Evolutionary conservation across 2,888 invertebrate species (phyloP), one percentile per base, ranked within the genome.

Genomic region (Ellobium chinense): DNA sequence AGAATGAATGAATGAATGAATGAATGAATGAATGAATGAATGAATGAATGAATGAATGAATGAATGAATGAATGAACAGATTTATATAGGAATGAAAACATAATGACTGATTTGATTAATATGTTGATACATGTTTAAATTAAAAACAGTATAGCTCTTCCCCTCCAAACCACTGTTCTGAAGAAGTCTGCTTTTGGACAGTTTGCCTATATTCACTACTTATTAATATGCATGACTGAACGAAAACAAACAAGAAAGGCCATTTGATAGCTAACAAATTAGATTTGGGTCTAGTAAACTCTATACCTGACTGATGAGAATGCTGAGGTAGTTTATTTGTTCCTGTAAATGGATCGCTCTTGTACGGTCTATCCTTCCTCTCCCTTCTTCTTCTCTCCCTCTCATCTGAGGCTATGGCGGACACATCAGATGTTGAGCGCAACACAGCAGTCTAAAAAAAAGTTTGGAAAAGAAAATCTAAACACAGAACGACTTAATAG

Each of bases 281-380:
- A n/a, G n/a, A n/a, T n/a, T n/a, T n/a, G n/a, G n/a, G n/a, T n/a
- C n/a, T n/a, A 12, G 46, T 46, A 7, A 7, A 46, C 9, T 46
- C 46, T 14, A 65, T 27, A 70, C 70, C 70, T 27, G 54, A 54
- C 2, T 31, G 37, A 12, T 5, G 14, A 27, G 29, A 37, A 21
- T 39, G 54, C 46, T 70, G 70, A 31, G 73, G 73, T 12, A 39
- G 24, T 29, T 31, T 5, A 31, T 56, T 18, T 9, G 73, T 58
- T 12, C 87, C 86, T 1, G 87, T 83, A 82, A 90, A 88, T 0
- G 91, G 91, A 73, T 91, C 91, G 83, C 90, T 90, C 82, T 89
- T 91, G 81, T 89, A 89, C 1, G 89, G 88, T 5, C 89, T 78
- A 27, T 86, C 86, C 81, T 89, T 88, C 66, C 89, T 79, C 27